Evolutionary conservation across 1,140 invertebrate species (phyloP), one percentile per base, ranked within the genome.

Genomic region (Drosophila sulfurigaster): DNA sequence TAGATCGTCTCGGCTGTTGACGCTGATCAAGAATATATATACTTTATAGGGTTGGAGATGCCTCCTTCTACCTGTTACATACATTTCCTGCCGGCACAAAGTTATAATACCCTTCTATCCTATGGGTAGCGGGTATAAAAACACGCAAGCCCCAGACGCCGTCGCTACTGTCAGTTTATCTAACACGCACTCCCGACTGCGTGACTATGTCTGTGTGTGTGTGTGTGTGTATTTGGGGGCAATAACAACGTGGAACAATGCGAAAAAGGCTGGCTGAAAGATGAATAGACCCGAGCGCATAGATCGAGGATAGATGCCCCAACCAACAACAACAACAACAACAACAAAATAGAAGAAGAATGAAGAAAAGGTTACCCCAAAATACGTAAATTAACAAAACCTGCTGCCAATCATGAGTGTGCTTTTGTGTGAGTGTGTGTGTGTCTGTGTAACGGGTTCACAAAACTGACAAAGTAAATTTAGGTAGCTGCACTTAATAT

Each of bases 371-470:
- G 58, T 67, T 73, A 51, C 49, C 65, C 57, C 49, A 45, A 78
- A 79, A 69, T 65, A 74, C 82, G 82, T 74, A 86, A 87, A 86
- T 87, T 82, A 87, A 87, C 79, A 87, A 82, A 87, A 87, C 78
- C 82, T 86, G 82, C 79, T 79, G 75, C 82, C 82, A 86, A 86
- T 86, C 82, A 86, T 86, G 79, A 64, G 54, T 63, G 65, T 69
- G 66, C 5, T 15, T 63, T 43, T 64, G 41, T 62, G 45, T 28
- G 8, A 43, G n/a, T 57, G 46, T 57, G 8, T 43, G 6, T 43
- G 13, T 69, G 25, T 45, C 32, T 48, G 10, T 52, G 6, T 13
- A 35, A 28, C 32, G 32, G 57, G 25, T 28, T 5, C 5, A 11
- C 41, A 38, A 49, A 10, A 48, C 25, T 25, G 46, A 60, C 30